Percentiles rank a stretch among this genome's conserved stretches.
phyloP scores from a whole-genome alignment of 2,113 vertebrate species.

The Hippocampus abdominalis region DNA sequence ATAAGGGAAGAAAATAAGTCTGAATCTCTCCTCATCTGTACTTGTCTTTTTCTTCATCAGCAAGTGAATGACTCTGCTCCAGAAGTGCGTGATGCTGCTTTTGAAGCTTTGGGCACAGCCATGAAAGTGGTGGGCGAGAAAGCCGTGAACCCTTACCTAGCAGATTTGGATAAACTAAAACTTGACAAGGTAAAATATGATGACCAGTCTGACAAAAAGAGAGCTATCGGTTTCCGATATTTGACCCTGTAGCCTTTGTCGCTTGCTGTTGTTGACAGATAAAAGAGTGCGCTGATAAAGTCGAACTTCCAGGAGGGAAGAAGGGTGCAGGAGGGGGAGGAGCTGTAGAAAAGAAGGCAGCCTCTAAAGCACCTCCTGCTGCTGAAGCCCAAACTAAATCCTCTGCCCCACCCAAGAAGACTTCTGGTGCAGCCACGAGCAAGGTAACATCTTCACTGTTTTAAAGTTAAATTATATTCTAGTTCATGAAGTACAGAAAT shows the following conservation, averaged over 20 bases:
- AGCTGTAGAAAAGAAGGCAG: conserved; percentile 76
- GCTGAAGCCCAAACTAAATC: conserved; percentile 74
- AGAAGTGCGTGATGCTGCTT: conserved; percentile 95
- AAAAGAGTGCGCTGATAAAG: conserved; percentile 93
- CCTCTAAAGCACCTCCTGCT: conserved; percentile 72
- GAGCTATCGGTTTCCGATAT: background rate
- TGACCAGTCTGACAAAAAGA: background rate
- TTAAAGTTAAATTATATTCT: background rate
- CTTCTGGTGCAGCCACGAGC: conserved; percentile 39
- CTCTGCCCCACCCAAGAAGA: conserved; percentile 79
- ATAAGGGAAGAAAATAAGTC: background rate
- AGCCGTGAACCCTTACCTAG: conserved; percentile 89
- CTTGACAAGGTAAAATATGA: conserved; percentile 83
- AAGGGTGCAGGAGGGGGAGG: conserved; percentile 63
- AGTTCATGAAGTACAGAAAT: background rate
- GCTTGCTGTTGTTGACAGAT: conserved; percentile 70
- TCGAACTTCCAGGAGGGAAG: conserved; percentile 83
- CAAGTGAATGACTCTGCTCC: conserved; percentile 96
- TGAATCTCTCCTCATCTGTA: background rate
- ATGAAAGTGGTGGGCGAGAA: conserved; percentile 96
- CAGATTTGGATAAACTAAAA: conserved; percentile 94
- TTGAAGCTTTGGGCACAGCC: conserved; percentile 92
- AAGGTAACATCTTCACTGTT: conserved; percentile 72
- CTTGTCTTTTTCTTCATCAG: conserved; percentile 55
- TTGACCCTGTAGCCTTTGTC: background rate